Base-by-base conservation (phyloP, 1,140 invertebrate genomes). In the Cryptotermes secundus region DNA sequence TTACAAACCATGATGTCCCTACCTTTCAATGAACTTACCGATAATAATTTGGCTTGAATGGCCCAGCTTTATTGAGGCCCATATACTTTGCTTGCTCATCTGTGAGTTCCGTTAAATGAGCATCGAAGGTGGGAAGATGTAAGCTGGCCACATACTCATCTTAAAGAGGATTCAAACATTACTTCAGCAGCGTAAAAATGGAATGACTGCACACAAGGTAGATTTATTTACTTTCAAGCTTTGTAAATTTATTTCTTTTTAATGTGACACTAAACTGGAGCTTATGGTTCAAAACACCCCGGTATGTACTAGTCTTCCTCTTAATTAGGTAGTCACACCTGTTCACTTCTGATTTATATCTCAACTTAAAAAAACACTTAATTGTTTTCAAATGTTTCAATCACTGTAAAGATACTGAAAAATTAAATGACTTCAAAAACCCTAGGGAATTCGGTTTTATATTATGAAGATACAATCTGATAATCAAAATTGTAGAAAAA, bases 1-100 rank as follows among this genome's bases (percentile, higher is more conserved):
- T 49, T 19, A 49, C 3, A 49, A 49, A 49, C 14, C 3, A 16
- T 49, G 45, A 19, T 49, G 3, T 49, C 22, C 45, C 45, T 72
- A 31, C 7, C 6, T 53, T 49, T 24, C 12, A 4, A 14, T 45
- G 19, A 83, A 80, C 84, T 80, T 90, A 99, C 94, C 98, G 95
- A 90, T 99, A 99, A 90, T 99, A 99, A 90, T 99, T 99, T 87
- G 98, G 98, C 91, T 99, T 99, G 90, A 99, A 99, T 85, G 98
- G 98, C 83, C 98, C 98, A 85, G 97, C 96, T 92, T 99, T 99
- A 89, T 97, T 98, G 34, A 99, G 94, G 84, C 98, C 98, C 92
- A 99, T 95, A 89, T 99, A 99, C 90, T 98, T 99, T 83, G 97
- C 97, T 91, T 99, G 98, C 88, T 99, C 98, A 89, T 99, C 98